These are phyloP conservation scores for Psilanteris sp. DNA, from an alignment of 1,140 invertebrate genomes.

Conservation along the genomic window DNA sequence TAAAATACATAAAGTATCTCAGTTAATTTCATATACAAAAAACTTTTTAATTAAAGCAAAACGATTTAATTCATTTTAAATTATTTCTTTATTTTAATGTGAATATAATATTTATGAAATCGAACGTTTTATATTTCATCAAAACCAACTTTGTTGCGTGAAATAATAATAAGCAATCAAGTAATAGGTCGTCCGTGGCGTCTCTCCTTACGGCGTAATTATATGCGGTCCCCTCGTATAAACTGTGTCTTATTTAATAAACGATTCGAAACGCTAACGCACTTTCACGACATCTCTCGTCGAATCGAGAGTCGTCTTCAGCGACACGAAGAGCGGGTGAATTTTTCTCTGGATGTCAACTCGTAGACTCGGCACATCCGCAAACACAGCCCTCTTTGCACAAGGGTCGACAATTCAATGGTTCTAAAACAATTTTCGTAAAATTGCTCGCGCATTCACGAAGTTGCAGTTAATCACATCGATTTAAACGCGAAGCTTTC, in stretches of 20 bases:
- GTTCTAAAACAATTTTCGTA: slow-evolving; percentile 43
- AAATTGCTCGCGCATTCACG: slow-evolving; percentile 25
- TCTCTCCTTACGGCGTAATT: slow-evolving; percentile 24
- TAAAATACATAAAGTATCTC: too few species aligned
- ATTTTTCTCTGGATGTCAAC: slow-evolving; percentile 33
- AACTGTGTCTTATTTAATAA: slow-evolving; percentile 53
- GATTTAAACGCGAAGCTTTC: slow-evolving; percentile 16
- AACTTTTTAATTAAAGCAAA: too few species aligned
- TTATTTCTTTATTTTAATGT: too few species aligned
- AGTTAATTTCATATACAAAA: too few species aligned
- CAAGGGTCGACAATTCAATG: slow-evolving; percentile 34
- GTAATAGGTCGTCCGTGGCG: slow-evolving; percentile 38
- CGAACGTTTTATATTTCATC: too few species aligned
- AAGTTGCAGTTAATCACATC: slow-evolving; percentile 30
- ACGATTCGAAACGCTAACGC: slow-evolving; percentile 48
- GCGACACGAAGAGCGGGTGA: neutral
- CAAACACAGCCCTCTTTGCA: slow-evolving; percentile 35
- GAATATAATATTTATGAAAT: too few species aligned
- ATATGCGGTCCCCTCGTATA: slow-evolving; percentile 16
- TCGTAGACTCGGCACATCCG: slow-evolving; percentile 33
- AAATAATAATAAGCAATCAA: slow-evolving; percentile 51
- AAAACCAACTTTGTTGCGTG: slow-evolving; percentile 29
- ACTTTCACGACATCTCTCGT: slow-evolving; percentile 27
- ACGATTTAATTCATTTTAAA: too few species aligned
- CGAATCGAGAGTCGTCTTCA: slow-evolving; percentile 36